These are phyloP conservation scores for Malurus elegans DNA, from an alignment of 2,113 vertebrate genomes.

Conservation along the genomic window DNA sequence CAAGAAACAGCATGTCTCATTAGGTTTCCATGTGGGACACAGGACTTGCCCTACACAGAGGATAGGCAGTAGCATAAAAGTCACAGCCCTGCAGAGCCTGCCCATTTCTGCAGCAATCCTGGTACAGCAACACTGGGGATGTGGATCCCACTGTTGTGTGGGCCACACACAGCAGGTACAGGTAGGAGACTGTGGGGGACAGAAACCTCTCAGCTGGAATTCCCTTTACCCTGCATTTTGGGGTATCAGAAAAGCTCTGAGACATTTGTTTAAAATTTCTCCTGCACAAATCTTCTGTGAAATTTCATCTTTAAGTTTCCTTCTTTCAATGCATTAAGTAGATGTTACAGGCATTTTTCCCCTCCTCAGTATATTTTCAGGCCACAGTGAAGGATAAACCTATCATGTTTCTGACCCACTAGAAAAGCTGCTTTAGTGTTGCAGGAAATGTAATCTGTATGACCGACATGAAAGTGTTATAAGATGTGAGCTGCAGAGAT, in stretches of 20 bases:
- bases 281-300: not conserved
- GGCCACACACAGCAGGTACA: not conserved
- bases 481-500: conserved; percentile 53
- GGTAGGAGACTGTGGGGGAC: not conserved
- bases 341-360: not conserved
- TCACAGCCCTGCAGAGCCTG: not conserved
- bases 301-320: not conserved
- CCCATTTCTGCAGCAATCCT: not conserved
- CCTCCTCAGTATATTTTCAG: conserved; percentile 2
- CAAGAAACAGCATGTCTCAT: not conserved
- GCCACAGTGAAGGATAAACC: conserved; percentile 26
- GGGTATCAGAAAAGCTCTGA: not conserved
- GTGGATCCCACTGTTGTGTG: fast-evolving
- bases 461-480: conserved; percentile 62
- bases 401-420: conserved; percentile 64
- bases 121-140: fast-evolving
- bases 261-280: not conserved
- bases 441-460: conserved; percentile 69
- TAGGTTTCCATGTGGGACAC: not conserved
- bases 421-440: conserved; percentile 57
- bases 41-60: fast-evolving
- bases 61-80: not conserved
- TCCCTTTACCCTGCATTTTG: not conserved
- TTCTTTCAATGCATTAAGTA: not conserved
- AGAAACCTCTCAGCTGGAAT: not conserved